These are phyloP conservation scores for Anisognathus igniventris DNA, from an alignment of 2,797 vertebrate species.

Conservation along the genomic window DNA sequence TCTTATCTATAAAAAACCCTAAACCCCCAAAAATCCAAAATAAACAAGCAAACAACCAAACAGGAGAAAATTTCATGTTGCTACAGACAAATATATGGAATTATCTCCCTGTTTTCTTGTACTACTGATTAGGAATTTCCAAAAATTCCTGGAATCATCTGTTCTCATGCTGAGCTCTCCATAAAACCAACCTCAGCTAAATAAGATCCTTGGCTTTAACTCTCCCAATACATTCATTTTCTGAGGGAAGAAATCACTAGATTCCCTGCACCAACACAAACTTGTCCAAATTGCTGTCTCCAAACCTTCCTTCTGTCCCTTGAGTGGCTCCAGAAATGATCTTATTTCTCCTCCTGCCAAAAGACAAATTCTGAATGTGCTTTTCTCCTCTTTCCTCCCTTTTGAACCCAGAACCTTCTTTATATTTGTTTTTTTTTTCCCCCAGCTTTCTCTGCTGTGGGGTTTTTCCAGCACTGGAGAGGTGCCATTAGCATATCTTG, in stretches of 20 bases:
- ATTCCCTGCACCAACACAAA: not conserved
- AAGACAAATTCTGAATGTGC: not conserved
- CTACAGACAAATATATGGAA: not conserved
- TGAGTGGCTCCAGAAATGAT: not conserved
- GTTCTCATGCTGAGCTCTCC: not conserved
- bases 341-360: not conserved
- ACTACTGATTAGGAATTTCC: not conserved
- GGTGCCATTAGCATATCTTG: not conserved
- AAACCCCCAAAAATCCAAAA: not conserved
- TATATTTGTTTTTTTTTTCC: rapidly evolving
- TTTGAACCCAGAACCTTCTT: not conserved
- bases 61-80: not conserved
- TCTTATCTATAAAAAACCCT: rapidly evolving
- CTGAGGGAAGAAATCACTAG: not conserved
- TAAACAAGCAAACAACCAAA: not conserved
- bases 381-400: not conserved
- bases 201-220: not conserved
- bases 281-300: not conserved
- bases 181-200: not conserved
- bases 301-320: not conserved
- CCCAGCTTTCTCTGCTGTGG: not conserved
- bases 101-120: not conserved
- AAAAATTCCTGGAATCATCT: not conserved
- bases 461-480: not conserved
- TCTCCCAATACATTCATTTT: not conserved